A percentile compares a stretch with the other conserved stretches of the same genome.
Conservation (phyloP, 2,113 vertebrate genomes). For the Apteryx owenii region DNA sequence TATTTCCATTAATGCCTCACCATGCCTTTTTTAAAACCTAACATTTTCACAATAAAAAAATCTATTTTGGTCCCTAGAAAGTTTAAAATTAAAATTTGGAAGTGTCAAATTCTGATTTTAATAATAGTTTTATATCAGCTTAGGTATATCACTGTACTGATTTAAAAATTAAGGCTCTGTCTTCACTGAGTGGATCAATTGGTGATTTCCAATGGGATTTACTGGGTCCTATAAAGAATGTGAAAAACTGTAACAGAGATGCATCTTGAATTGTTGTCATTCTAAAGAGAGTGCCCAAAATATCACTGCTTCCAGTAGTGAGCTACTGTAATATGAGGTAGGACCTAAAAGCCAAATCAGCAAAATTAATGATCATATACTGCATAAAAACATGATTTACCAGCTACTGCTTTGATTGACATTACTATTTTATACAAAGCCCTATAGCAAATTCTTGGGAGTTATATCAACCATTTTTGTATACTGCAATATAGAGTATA, state of each 20-base stretch:
- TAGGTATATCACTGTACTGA: not conserved
- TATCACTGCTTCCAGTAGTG: not conserved
- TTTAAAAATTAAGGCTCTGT: not conserved
- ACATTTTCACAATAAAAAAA: not conserved
- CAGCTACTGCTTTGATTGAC: not conserved
- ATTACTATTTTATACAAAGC: not conserved
- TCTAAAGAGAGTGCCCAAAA: not conserved
- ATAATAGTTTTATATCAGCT: not conserved
- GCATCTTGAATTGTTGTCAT: not conserved
- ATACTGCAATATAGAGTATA: not conserved
- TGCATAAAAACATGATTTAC: not conserved
- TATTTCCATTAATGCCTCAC: slow-evolving; percentile 3
- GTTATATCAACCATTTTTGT: not conserved
- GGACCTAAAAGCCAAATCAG: not conserved
- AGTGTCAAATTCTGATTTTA: not conserved
- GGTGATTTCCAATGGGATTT: not conserved
- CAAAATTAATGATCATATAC: not conserved
- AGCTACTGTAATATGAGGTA: not conserved
- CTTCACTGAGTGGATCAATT: not conserved
- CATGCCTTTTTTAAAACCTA: not conserved
- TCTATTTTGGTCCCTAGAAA: accelerated
- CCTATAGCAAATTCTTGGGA: not conserved
- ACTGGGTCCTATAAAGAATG: not conserved
- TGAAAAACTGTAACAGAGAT: slow-evolving; percentile 3
- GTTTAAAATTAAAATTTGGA: not conserved